phyloP scores from a whole-genome alignment of 2,888 invertebrate species.

The Andrena bicolor region DNA sequence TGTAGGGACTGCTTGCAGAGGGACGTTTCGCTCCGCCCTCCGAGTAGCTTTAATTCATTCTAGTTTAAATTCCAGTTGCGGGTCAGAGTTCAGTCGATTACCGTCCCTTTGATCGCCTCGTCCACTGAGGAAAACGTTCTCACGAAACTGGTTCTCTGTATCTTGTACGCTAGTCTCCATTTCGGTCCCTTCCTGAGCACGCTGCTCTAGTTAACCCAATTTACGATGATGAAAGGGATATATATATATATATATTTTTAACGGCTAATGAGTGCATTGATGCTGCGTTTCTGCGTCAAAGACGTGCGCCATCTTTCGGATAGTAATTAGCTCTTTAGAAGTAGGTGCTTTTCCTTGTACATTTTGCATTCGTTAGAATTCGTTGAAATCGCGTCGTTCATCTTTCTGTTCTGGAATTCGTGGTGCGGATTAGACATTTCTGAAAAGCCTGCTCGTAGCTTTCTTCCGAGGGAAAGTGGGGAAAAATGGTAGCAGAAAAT shows the following conservation, averaged over 20 bases:
- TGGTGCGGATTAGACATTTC: no score
- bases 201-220: constrained; percentile 64
- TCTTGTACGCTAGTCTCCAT: constrained; percentile 40
- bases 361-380: neutral
- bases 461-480: neutral
- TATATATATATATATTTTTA: constrained; percentile 13
- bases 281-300: neutral
- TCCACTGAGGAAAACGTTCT: constrained; percentile 63
- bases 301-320: neutral
- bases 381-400: neutral
- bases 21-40: constrained; percentile 19
- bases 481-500: neutral
- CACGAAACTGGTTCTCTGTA: constrained; percentile 62
- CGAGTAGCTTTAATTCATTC: constrained; percentile 59
- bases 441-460: no score
- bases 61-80: constrained; percentile 61
- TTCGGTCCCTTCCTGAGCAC: constrained; percentile 49
- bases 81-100: constrained; percentile 71
- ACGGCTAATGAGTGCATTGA: no score
- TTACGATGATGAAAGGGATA: constrained; percentile 42
- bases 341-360: neutral
- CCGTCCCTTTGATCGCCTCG: constrained; percentile 70
- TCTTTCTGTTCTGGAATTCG: no score
- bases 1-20: constrained; percentile 6
- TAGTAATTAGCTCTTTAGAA: neutral